Evolutionary conservation across 1,140 invertebrate genomes (phyloP), one percentile per base, ranked within the genome.

Genomic region (Phymorhynchus buccinoides): DNA sequence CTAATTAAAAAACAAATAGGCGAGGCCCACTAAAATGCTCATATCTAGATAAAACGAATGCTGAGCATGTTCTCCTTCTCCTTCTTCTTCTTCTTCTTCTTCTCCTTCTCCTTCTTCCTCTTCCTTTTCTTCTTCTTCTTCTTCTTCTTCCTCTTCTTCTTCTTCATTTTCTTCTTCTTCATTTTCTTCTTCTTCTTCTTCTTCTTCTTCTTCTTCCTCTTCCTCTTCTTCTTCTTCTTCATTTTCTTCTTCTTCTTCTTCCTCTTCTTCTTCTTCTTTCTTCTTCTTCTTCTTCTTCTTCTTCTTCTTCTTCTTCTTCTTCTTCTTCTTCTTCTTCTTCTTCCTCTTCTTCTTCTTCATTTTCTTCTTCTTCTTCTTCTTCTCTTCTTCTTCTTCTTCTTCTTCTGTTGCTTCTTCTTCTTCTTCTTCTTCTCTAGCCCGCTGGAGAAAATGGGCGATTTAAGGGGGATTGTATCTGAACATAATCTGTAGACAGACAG

Each of bases 301-400:
- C 80, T 82, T 56, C 80, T 66, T 56, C 80, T 82, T 82, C 80
- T 66, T 82, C 80, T 82, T 82, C 80, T 66, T 82, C 80, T 56
- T 82, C 80, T 66, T 82, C 80, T 82, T 56, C 56, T 68, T 75
- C 81, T 83, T 83, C 7, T 68, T 83, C 30, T 83, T 83, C 56
- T 83, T 75, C 30, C 73, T 83, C 16, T 83, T 83, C 16, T 77
- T 3, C 12, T 18, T 77, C 9, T 77, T 62, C 7, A 22, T 62
- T 3, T 62, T 62, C 7, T 62, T 62, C 7, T 22, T 62, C 39
- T 9, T 42, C 77, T 14, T 79, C 82, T 30, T 77, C 68, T 39
- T 41, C 82, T 48, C 62, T 32, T 77, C 62, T 30, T 35, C 44
- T 48, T 39, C 32, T 56, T n/a, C 18, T 32, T 32, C 83, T 48